These are phyloP conservation scores for Tineola bisselliella DNA, from an alignment of 2,888 invertebrate species.

Conservation along the genomic window DNA sequence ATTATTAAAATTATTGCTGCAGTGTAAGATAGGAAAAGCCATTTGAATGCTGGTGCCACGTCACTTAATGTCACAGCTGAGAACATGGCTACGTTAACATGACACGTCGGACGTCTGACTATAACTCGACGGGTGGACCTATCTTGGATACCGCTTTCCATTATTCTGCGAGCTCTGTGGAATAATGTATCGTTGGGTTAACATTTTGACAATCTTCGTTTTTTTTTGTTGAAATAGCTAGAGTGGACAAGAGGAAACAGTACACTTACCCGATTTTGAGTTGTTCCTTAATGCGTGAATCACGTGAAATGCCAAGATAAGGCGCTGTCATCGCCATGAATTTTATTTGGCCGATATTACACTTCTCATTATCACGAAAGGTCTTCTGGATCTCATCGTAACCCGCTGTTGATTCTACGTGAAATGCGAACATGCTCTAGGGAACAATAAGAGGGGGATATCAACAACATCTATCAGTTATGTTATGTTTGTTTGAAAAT, in stretches of 20 bases:
- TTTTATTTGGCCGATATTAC: slow-evolving; percentile 19
- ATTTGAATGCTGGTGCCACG: slow-evolving; percentile 17
- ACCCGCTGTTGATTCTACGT: slow-evolving; percentile 19
- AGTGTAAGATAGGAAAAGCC: slow-evolving; percentile 13
- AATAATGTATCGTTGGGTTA: too few relatives aligned
- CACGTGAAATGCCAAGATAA: slow-evolving; percentile 15
- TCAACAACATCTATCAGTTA: too few relatives aligned
- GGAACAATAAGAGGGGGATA: background rate
- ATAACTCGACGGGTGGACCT: slow-evolving; percentile 17
- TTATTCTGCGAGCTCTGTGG: slow-evolving; percentile 16
- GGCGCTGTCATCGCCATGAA: slow-evolving; percentile 16
- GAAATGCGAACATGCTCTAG: slow-evolving; percentile 20
- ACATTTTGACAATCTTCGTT: too few relatives aligned
- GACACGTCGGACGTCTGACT: slow-evolving; percentile 16
- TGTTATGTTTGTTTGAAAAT: too few relatives aligned
- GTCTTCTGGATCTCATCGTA: slow-evolving; percentile 19
- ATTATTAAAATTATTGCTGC: slow-evolving; percentile 13
- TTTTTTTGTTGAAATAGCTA: too few relatives aligned
- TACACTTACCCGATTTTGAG: slow-evolving; percentile 18
- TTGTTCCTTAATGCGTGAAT: slow-evolving; percentile 18
- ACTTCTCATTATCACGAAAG: slow-evolving; percentile 20
- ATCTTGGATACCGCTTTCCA: slow-evolving; percentile 18
- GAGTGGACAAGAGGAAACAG: too few relatives aligned
- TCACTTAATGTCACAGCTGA: slow-evolving; percentile 16
- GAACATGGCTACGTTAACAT: slow-evolving; percentile 18